Percentiles rank a stretch among this genome's conserved stretches.
Conservation (phyloP, 2,888 invertebrate species). For the Eilema caniola region DNA sequence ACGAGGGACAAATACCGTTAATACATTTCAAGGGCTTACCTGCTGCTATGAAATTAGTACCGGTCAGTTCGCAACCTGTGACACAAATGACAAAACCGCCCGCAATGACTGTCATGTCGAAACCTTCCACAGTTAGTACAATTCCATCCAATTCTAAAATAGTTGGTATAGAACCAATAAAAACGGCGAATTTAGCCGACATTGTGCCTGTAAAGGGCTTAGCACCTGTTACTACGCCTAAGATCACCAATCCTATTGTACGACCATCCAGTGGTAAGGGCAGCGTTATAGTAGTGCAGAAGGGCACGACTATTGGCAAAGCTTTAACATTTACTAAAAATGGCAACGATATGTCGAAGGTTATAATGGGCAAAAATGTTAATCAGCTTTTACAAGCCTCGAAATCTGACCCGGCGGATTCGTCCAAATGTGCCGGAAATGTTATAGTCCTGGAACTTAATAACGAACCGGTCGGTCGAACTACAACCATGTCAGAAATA, state of each 20-base stretch:
- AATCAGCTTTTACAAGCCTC: conserved; percentile 80
- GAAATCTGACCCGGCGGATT: conserved; percentile 72
- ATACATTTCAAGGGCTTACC: conserved; percentile 82
- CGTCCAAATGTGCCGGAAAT: conserved; percentile 75
- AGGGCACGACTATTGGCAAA: conserved; percentile 84
- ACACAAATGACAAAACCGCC: conserved; percentile 65
- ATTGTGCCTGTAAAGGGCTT: conserved; percentile 81
- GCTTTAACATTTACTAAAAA: conserved; percentile 81
- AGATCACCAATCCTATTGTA: conserved; percentile 79
- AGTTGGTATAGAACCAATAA: conserved; percentile 67
- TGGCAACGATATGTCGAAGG: conserved; percentile 82
- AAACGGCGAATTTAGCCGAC: conserved; percentile 82
- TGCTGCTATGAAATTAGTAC: conserved; percentile 81
- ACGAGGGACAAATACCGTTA: conserved; percentile 77
- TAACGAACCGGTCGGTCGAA: conserved; percentile 78
- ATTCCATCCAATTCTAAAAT: conserved; percentile 69
- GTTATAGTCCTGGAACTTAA: conserved; percentile 83
- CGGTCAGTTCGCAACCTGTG: conserved; percentile 75
- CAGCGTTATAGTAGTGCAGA: conserved; percentile 88
- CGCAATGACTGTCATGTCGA: conserved; percentile 71
- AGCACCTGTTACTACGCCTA: conserved; percentile 72
- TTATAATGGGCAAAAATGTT: conserved; percentile 84
- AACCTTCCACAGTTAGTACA: conserved; percentile 66
- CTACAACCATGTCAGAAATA: conserved; percentile 83
- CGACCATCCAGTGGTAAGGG: conserved; percentile 83